Evolutionary conservation across 1,140 invertebrate genomes (phyloP).

Genomic region (Lepidurus couesii): DNA sequence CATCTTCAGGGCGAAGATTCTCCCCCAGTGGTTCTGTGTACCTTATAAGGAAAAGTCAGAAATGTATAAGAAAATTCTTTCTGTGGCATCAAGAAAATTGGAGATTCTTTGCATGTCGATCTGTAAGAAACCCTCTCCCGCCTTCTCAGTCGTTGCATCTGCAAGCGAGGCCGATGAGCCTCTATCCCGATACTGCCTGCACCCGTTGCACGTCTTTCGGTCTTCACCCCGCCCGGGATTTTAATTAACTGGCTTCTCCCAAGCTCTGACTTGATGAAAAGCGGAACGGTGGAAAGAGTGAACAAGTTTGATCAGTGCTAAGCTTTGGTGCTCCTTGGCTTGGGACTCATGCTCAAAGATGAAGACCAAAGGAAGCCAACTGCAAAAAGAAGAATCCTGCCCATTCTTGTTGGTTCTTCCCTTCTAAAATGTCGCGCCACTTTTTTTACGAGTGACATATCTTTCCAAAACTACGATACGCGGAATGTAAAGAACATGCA

Average conservation of each 20-base stretch:
- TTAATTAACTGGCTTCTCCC: constrained; percentile 14
- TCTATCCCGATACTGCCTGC: background rate
- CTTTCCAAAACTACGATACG: no score
- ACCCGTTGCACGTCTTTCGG: background rate
- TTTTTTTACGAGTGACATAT: background rate
- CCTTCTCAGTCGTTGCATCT: background rate
- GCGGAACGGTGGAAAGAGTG: background rate
- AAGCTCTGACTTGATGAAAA: constrained; percentile 15
- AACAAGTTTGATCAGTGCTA: constrained; percentile 14
- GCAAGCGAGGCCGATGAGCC: background rate
- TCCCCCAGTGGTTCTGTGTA: no score
- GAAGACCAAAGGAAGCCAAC: background rate
- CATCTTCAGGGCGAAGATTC: no score
- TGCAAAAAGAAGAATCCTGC: background rate
- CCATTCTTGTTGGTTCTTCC: background rate
- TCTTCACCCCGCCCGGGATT: background rate
- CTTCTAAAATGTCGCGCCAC: background rate
- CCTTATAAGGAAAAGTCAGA: background rate
- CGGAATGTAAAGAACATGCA: no score
- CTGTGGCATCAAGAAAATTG: background rate
- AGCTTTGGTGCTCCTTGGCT: background rate
- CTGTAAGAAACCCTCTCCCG: background rate
- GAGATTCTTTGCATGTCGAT: constrained; percentile 14
- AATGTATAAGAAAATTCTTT: constrained; percentile 3
- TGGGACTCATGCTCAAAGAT: background rate